Conservation (phyloP, 2,113 vertebrate genomes). For the Eulemur rufifrons region DNA sequence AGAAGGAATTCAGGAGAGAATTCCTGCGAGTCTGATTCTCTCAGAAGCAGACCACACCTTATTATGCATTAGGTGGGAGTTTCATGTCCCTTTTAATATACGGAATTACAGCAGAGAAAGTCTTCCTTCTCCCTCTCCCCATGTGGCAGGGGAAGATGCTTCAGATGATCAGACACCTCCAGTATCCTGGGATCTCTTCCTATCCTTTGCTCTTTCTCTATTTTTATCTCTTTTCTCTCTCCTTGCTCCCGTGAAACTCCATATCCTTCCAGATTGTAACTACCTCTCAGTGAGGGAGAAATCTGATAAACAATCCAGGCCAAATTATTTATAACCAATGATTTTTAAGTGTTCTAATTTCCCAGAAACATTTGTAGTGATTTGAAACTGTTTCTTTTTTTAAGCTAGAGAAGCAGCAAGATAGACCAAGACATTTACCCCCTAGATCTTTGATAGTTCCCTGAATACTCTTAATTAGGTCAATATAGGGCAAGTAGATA, state of each 20-base stretch:
- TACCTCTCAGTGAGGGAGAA: background rate
- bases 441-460: background rate
- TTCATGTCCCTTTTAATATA: background rate
- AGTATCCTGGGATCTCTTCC: background rate
- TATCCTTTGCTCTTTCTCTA: background rate
- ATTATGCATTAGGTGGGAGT: too few species aligned
- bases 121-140: background rate
- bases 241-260: background rate
- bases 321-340: background rate
- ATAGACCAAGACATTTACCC: background rate
- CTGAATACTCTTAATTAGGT: background rate
- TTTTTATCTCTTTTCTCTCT: background rate
- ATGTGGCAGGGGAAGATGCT: background rate
- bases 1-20: background rate
- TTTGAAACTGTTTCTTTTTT: background rate
- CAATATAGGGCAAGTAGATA: background rate
- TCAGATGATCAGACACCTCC: background rate
- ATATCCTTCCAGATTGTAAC: background rate
- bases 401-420: background rate
- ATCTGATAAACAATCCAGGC: background rate
- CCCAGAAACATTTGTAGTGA: background rate
- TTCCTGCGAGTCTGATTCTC: background rate
- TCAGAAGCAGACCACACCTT: background rate
- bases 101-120: background rate
- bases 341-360: background rate